Evolutionary conservation across 2,797 vertebrate genomes (phyloP).

Genomic region (Pagetopsis macropterus): DNA sequence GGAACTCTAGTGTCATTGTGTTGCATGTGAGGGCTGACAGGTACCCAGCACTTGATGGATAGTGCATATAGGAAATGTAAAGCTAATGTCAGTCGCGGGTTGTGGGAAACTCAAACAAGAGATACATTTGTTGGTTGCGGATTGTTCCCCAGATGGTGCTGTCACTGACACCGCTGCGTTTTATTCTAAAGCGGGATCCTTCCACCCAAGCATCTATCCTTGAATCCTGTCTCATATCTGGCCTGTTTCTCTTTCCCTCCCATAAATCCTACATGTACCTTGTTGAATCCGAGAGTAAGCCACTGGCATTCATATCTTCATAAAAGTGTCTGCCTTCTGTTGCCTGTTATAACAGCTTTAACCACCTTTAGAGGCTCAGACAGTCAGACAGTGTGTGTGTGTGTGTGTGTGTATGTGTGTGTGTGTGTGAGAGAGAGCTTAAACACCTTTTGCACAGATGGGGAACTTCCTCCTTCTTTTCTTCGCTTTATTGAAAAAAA

Average conservation of each 20-base stretch:
- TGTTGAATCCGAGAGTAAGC: slow-evolving; percentile 21
- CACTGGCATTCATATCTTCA: slow-evolving; percentile 33
- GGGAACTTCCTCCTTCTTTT: slow-evolving; percentile 29
- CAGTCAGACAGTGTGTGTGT: neutral
- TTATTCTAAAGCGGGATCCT: neutral
- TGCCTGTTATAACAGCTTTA: slow-evolving; percentile 35
- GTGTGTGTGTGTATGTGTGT: slow-evolving; percentile 4
- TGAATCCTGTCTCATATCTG: slow-evolving; percentile 1
- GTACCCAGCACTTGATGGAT: slow-evolving; percentile 55
- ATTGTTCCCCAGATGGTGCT: slow-evolving; percentile 39
- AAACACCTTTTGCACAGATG: slow-evolving; percentile 30
- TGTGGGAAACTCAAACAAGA: slow-evolving; percentile 75
- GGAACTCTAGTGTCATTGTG: slow-evolving; percentile 41
- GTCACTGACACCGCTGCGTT: neutral
- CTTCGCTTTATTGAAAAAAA: slow-evolving; percentile 15
- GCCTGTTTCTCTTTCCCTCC: slow-evolving; percentile 4
- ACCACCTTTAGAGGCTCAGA: slow-evolving; percentile 11
- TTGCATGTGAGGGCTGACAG: slow-evolving; percentile 43
- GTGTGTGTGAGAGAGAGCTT: slow-evolving; percentile 6
- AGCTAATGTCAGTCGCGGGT: slow-evolving; percentile 34
- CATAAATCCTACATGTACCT: neutral
- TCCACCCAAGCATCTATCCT: neutral
- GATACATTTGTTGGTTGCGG: neutral
- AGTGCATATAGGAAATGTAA: slow-evolving; percentile 56
- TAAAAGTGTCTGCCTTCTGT: slow-evolving; percentile 12